These are phyloP conservation scores for Myiopsitta monachus DNA, from an alignment of 2,113 vertebrate genomes.

Conservation along the genomic window DNA sequence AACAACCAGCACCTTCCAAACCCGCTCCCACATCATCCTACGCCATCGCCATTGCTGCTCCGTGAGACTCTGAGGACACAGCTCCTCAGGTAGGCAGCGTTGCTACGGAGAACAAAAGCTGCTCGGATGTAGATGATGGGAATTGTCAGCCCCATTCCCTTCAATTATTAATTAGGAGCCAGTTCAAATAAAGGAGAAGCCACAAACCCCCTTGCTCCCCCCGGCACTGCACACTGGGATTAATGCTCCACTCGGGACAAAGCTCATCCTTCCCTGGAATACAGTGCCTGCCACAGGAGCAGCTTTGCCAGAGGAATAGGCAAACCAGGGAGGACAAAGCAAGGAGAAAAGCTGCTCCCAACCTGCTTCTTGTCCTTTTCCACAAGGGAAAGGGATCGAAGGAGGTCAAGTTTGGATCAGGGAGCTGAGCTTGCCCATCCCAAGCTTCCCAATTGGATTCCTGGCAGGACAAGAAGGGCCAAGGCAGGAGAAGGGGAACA, in stretches of 20 bases:
- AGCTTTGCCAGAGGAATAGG: background rate
- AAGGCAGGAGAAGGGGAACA: background rate
- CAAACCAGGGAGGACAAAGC: background rate
- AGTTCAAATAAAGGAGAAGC: conserved; percentile 11
- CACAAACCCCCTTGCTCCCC: background rate
- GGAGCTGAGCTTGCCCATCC: background rate
- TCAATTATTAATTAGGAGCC: conserved; percentile 42
- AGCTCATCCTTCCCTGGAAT: background rate
- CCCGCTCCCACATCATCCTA: background rate
- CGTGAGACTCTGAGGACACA: background rate
- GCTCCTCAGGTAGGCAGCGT: background rate
- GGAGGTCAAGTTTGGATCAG: background rate
- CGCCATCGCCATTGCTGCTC: background rate
- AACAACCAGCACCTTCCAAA: background rate
- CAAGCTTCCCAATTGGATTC: background rate
- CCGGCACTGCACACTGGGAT: background rate
- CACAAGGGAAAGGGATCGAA: background rate
- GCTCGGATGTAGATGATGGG: background rate
- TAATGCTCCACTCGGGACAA: background rate
- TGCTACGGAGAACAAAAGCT: conserved; percentile 4
- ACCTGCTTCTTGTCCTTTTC: background rate
- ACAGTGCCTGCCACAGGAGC: background rate
- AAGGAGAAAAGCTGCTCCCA: background rate
- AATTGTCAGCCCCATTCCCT: background rate
- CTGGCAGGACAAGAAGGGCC: background rate